Base-by-base conservation (phyloP, 2,888 invertebrate species). In the Mesorhabditis spiculigera region DNA sequence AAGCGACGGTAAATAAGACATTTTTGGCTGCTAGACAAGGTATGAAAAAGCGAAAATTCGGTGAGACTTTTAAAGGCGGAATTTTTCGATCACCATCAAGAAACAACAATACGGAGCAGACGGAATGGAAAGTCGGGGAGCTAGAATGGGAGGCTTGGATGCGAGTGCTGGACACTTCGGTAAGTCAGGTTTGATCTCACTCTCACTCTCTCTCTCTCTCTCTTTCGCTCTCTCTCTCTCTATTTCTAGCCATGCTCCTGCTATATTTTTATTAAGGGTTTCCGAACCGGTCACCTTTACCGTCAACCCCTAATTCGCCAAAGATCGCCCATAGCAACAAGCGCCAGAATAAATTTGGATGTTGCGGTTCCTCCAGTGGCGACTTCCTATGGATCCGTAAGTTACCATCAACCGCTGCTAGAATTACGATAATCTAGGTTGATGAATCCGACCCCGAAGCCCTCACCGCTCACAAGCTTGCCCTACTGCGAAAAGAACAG, bases 211-310 rank as follows among this genome's bases (percentile, higher is more conserved):
- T 4, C 6, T 43, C 44, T n/a, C 65, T 13, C 10, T 3, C 41
- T 43, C 65, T 66, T 28, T 28, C 28, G 1, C 28, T 28, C 28
- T 28, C 28, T 28, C 28, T 1, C 28, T 28, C 28, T 28, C 28
- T 28, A 28, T 28, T 28, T 28, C 28, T 28, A 28, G 28, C 28
- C 28, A 28, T 28, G 28, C 28, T 28, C 28, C 28, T 28, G 28
- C 1, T 28, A 28, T 28, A 28, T 28, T 28, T 50, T 10, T 13
- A 13, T 3, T 50, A 10, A 91, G 91, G 97, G 97, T 71, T 97
- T 93, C 89, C 92, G 93, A 85, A 97, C 97, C 72, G 98, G 97
- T 0, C 95, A 98, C 87, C 91, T 95, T 81, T 98, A 96, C 88
- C 90, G 94, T 76, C 93, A 95, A 87, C 95, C 95, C 67, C 89